Base-by-base conservation (phyloP, 2,113 vertebrate genomes). In the Peucedramus taeniatus region DNA sequence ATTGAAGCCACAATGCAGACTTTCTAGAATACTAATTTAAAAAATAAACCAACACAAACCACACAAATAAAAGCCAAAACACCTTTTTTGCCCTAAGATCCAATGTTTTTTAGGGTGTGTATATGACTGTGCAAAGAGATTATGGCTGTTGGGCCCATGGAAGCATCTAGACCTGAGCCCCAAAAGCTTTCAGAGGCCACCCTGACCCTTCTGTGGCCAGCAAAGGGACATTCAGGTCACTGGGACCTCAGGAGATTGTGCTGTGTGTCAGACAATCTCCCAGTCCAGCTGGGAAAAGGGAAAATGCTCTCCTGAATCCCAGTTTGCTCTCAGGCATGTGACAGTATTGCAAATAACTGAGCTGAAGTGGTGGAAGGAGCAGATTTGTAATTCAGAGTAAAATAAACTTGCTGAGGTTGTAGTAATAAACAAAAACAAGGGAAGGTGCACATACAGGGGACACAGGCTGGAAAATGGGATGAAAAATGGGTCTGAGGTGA, bases 151-250 rank as follows among this genome's bases (percentile, higher is more conserved):
- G 61, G 37, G 66, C 16, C 64, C 39, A 7, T 15, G 13, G 39
- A 24, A 53, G 2, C 35, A 7, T 83, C 75, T 44, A 39, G 33
- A 27, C 47, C 80, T 27, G 28, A 70, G 35, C 63, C 57, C 42
- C 57, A 27, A 28, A 74, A 75, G 64, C n/a, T 89, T 30, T 87
- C 75, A 56, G 2, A 93, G 79, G 96, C 96, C 89, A 93, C 64
- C 37, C 33, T 93, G 89, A 87, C 94, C 83, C 47, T 92, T 81
- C 15, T 47, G 56, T 44, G 90, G 35, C 42, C 69, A 83, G 18
- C 45, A 49, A 28, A 68, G 63, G 22, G 66, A 54, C 50, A n/a
- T 10, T 66, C 1, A 1, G 8, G 95, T 93, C 79, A 71, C 68
- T 44, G 5, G 31, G 93, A 68, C 64, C 89, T 71, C 51, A 37